Evolutionary conservation across 2,113 vertebrate genomes (phyloP).

Genomic region (Rhineura floridana): DNA sequence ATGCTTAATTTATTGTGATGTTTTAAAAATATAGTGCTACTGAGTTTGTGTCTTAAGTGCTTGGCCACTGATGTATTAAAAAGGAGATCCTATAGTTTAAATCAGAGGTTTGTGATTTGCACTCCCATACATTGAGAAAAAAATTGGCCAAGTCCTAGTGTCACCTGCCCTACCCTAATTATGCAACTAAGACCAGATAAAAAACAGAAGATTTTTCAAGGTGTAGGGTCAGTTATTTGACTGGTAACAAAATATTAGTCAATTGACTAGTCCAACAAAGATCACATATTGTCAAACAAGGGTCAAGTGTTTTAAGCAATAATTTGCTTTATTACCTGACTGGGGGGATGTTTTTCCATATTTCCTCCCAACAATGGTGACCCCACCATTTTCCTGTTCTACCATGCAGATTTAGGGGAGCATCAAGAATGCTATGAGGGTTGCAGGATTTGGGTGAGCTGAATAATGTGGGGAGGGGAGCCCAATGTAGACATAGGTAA

Average conservation of each 20-base stretch:
- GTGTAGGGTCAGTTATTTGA: too few relatives aligned
- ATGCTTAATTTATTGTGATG: slow-evolving; percentile 11
- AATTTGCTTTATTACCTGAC: not conserved
- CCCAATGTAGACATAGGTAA: not conserved
- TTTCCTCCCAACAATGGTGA: not conserved
- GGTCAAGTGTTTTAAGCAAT: not conserved
- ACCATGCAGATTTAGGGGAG: too few relatives aligned
- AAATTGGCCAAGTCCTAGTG: not conserved
- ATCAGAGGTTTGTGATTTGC: not conserved
- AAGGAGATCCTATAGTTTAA: slow-evolving; percentile 36
- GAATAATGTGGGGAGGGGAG: not conserved
- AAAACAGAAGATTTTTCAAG: not conserved
- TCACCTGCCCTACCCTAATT: not conserved
- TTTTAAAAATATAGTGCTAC: not conserved
- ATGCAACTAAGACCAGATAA: not conserved
- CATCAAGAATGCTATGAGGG: too few relatives aligned
- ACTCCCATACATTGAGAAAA: not conserved
- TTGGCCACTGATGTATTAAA: slow-evolving; percentile 34
- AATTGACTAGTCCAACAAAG: not conserved
- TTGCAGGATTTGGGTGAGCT: not conserved
- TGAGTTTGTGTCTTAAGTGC: slow-evolving; percentile 32
- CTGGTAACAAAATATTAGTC: not conserved
- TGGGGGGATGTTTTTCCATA: not conserved
- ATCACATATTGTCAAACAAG: not conserved
- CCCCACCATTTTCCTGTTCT: not conserved